Conservation (phyloP, 2,797 vertebrate genomes). For the Erithacus rubecula region DNA sequence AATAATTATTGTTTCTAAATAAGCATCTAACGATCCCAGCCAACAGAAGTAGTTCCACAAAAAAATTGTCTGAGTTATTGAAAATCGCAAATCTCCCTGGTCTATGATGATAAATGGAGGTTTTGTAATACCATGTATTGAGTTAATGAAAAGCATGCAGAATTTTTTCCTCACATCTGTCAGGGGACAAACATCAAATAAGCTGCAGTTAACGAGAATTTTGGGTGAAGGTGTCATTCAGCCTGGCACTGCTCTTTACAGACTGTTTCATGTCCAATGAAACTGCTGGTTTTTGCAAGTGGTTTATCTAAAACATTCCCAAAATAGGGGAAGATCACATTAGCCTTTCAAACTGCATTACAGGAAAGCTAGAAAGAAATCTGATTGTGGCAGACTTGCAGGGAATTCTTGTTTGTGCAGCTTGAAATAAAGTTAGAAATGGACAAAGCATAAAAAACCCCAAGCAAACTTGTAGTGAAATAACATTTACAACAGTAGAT, state of each 20-base stretch:
- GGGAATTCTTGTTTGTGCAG: not conserved
- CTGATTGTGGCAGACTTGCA: not conserved
- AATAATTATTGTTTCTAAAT: not conserved
- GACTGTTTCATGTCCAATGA: not conserved
- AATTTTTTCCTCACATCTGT: not conserved
- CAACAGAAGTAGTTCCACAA: not conserved
- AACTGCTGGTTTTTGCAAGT: not conserved
- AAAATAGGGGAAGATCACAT: not conserved
- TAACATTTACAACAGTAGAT: not conserved
- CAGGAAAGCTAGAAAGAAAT: not conserved
- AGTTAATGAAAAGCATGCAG: not conserved
- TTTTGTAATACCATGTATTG: not conserved
- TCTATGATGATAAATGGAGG: not conserved
- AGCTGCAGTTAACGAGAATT: not conserved
- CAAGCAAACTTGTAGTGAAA: not conserved
- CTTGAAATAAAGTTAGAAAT: not conserved
- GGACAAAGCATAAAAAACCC: not conserved
- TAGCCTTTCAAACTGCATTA: not conserved
- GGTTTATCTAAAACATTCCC: not conserved
- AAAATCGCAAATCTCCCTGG: not conserved
- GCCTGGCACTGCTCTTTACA: rapidly evolving
- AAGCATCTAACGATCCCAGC: not conserved
- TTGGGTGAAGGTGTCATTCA: not conserved
- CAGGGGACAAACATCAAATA: not conserved
- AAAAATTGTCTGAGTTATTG: not conserved